Evolutionary conservation across 2,113 vertebrate genomes (phyloP).

Genomic region (cat (Felis catus)): DNA sequence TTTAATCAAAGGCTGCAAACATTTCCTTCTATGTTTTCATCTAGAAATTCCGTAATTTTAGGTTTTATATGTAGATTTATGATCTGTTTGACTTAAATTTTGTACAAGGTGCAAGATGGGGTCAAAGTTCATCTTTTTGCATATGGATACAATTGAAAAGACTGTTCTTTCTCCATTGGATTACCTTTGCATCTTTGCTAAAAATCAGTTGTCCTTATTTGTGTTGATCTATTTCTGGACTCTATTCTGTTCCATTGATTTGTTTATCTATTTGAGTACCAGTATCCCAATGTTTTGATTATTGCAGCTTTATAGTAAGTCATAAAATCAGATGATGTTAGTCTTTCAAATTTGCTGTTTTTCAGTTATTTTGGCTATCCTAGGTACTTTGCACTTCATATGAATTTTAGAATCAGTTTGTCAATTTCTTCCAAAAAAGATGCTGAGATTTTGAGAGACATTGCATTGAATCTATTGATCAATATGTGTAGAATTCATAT

Average conservation of each 20-base stretch:
- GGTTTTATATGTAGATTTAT: background rate
- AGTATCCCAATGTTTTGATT: background rate
- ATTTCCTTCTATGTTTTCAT: background rate
- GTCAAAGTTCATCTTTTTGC: background rate
- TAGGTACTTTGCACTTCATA: background rate
- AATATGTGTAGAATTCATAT: background rate
- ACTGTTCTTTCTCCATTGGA: background rate
- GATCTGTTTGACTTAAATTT: slow-evolving; percentile 6
- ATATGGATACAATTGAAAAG: background rate
- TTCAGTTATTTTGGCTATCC: background rate
- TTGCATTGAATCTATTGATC: background rate
- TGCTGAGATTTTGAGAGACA: background rate
- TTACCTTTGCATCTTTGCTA: background rate
- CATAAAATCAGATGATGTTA: background rate
- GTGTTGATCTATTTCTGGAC: background rate
- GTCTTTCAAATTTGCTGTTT: background rate
- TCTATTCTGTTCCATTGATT: background rate
- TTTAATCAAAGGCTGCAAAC: background rate
- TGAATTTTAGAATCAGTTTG: slow-evolving; percentile 15
- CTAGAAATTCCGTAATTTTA: slow-evolving; percentile 18
- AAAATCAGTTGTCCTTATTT: background rate
- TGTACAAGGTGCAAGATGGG: background rate
- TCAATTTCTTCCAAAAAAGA: background rate
- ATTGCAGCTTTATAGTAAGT: background rate
- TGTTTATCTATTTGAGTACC: background rate